Percentiles rank a stretch among this genome's conserved stretches.
These are phyloP conservation scores for Mycalesis mineus DNA, from an alignment of 2,888 invertebrate species.

Conservation along the genomic window DNA sequence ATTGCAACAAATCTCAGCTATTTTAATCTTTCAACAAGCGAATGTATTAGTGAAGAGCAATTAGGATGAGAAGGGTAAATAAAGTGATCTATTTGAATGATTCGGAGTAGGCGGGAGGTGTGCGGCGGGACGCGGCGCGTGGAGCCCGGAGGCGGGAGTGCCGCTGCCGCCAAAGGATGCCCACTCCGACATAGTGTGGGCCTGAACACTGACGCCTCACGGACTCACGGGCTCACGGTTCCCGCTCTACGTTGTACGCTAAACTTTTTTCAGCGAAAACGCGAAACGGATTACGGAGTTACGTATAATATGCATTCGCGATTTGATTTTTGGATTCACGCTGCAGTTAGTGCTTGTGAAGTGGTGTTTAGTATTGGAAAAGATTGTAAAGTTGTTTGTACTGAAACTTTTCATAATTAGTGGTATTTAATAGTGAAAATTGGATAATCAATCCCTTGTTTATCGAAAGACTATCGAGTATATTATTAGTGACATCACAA, in stretches of 20 bases:
- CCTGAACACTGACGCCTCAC: constrained; percentile 58
- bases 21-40: constrained; percentile 22
- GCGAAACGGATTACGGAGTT: constrained; percentile 13
- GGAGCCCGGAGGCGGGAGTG: constrained; percentile 53
- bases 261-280: constrained; percentile 24
- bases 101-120: constrained; percentile 47
- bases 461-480: constrained; percentile 10
- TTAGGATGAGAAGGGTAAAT: constrained; percentile 33
- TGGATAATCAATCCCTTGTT: constrained; percentile 1
- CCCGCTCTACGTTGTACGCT: constrained; percentile 26
- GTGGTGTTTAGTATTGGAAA: constrained; percentile 16
- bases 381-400: neutral
- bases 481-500: constrained; percentile 2
- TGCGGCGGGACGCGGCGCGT: constrained; percentile 33
- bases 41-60: constrained; percentile 27
- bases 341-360: constrained; percentile 24
- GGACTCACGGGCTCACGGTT: constrained; percentile 24
- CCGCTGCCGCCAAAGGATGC: constrained; percentile 43
- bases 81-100: constrained; percentile 41
- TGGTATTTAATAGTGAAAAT: constrained; percentile 4
- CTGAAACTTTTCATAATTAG: constrained; percentile 1
- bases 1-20: constrained; percentile 14
- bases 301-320: constrained; percentile 25
- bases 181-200: constrained; percentile 55
- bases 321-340: constrained; percentile 25